A percentile compares a stretch with the other conserved stretches of the same genome.
phyloP scores from a whole-genome alignment of 2,113 vertebrate genomes.

The Pandion haliaetus region DNA sequence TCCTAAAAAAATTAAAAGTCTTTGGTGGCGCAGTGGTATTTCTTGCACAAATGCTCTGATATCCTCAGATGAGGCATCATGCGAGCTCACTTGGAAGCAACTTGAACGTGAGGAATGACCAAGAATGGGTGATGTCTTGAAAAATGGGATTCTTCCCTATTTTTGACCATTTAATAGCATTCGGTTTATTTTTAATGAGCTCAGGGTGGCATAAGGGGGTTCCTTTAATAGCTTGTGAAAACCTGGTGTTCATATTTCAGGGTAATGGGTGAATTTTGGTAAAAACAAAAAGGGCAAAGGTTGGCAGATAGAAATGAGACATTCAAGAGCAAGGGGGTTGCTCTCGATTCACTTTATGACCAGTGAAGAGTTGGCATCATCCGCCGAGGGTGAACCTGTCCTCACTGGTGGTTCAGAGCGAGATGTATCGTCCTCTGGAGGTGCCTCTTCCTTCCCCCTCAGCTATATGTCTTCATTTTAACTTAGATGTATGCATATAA shows the following conservation, averaged over 20 bases:
- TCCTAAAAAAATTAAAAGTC: not conserved
- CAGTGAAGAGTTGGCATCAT: not conserved
- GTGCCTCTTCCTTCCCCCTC: not conserved
- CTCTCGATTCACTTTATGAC: not conserved
- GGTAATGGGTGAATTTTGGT: not conserved
- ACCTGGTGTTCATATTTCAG: not conserved
- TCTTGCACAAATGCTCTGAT: rapidly evolving
- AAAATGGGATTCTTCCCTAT: not conserved
- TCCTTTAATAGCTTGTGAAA: not conserved
- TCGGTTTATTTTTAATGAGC: not conserved
- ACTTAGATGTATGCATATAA: not conserved
- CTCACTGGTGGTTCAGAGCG: rapidly evolving
- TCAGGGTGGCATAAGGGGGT: not conserved
- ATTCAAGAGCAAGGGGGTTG: not conserved
- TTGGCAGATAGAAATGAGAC: not conserved
- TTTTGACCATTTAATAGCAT: not conserved
- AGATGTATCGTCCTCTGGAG: not conserved
- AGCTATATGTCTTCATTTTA: slow-evolving; percentile 17
- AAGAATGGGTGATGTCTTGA: not conserved
- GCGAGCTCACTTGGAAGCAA: not conserved
- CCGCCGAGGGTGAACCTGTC: not conserved
- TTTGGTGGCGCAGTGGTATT: not conserved
- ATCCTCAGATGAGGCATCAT: not conserved
- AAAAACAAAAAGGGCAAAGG: not conserved
- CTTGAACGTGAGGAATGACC: not conserved